These are phyloP conservation scores for Axis porcinus DNA, from an alignment of 2,113 vertebrate genomes.

Conservation along the genomic window DNA sequence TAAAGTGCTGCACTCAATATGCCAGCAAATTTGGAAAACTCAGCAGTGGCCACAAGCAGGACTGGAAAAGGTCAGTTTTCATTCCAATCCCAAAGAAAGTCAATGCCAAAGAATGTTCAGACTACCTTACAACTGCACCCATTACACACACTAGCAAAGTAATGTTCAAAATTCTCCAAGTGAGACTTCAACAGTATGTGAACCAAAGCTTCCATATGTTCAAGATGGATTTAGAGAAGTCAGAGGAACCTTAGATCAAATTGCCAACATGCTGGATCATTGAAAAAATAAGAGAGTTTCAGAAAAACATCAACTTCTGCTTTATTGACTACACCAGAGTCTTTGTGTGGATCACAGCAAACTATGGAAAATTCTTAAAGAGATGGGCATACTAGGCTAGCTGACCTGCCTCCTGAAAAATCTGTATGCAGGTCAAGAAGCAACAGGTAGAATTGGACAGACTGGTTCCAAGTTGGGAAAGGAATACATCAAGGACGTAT, in stretches of 20 bases:
- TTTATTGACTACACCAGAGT: neutral
- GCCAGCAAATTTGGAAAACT: neutral
- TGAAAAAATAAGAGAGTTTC: neutral
- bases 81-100: neutral
- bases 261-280: neutral
- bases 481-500: fast-evolving
- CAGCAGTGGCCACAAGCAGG: neutral
- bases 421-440: neutral
- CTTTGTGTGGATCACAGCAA: neutral
- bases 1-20: neutral
- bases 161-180: neutral
- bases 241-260: neutral
- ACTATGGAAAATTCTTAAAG: neutral
- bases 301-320: neutral
- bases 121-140: neutral
- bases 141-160: neutral
- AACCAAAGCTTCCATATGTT: neutral
- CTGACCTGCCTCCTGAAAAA: neutral
- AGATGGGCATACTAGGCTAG: neutral
- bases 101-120: neutral
- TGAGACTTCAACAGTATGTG: neutral
- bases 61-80: neutral
- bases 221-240: neutral
- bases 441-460: neutral
- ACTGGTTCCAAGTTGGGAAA: neutral